Evolutionary conservation across 2,113 vertebrate species (phyloP).

Genomic region (Taurulus bubalis): DNA sequence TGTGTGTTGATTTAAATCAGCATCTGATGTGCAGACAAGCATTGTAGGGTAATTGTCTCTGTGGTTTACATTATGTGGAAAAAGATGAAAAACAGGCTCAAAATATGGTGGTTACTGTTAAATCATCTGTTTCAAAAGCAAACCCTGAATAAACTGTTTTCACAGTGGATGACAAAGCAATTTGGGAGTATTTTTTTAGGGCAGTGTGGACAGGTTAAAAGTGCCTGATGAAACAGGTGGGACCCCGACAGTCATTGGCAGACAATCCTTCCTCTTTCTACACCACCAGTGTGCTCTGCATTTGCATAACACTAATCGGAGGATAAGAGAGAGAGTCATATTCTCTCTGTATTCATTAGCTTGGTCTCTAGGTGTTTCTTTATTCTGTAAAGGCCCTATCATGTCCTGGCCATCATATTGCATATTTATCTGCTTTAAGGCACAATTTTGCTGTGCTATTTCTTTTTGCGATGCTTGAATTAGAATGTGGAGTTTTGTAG

Average conservation of each 20-base stretch:
- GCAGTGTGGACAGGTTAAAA: slow-evolving; percentile 63
- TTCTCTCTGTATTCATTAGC: slow-evolving; percentile 66
- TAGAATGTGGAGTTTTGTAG: slow-evolving; percentile 47
- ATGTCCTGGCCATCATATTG: slow-evolving; percentile 41
- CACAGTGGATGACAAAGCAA: slow-evolving; percentile 20
- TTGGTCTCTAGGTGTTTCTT: slow-evolving; percentile 53
- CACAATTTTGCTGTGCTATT: slow-evolving; percentile 50
- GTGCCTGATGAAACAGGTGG: slow-evolving; percentile 79
- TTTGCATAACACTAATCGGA: slow-evolving; percentile 73
- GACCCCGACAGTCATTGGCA: slow-evolving; percentile 70
- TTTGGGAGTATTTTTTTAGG: slow-evolving; percentile 24
- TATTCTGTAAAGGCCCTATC: slow-evolving; percentile 56
- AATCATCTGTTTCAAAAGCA: slow-evolving; percentile 35
- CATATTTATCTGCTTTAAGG: slow-evolving; percentile 49
- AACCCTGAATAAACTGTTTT: slow-evolving; percentile 39
- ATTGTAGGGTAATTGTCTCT: slow-evolving; percentile 7
- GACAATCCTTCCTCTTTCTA: slow-evolving; percentile 39
- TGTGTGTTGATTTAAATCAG: slow-evolving; percentile 42
- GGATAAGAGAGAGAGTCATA: slow-evolving; percentile 63
- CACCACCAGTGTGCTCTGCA: slow-evolving; percentile 29
- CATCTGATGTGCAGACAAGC: slow-evolving; percentile 27
- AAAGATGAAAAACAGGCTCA: slow-evolving; percentile 27
- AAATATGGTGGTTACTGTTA: slow-evolving; percentile 40
- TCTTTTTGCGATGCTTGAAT: slow-evolving; percentile 43
- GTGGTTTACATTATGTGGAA: slow-evolving; percentile 26